These are phyloP conservation scores for Watsonalla binaria DNA, from an alignment of 2,888 invertebrate genomes.

Conservation along the genomic window DNA sequence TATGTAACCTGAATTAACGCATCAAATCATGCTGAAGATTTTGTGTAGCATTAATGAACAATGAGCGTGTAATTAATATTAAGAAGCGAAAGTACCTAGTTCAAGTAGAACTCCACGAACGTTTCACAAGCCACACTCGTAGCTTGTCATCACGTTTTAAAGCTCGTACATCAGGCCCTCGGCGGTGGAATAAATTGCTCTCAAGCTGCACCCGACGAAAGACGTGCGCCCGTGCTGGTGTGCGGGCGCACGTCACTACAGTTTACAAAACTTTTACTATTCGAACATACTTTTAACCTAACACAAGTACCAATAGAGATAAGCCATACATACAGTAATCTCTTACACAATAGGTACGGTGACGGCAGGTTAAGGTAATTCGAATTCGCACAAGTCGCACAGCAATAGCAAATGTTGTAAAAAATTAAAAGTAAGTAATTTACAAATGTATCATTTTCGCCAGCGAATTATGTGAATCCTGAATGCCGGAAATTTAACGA, in stretches of 20 bases:
- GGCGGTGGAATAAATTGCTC: slow-evolving; percentile 60
- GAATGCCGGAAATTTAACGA: slow-evolving; percentile 61
- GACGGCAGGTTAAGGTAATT: slow-evolving; percentile 11
- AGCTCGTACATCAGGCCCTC: slow-evolving; percentile 55
- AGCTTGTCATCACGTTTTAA: slow-evolving; percentile 57
- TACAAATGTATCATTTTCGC: slow-evolving; percentile 35
- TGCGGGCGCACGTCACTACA: slow-evolving; percentile 21
- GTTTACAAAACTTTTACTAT: slow-evolving; percentile 41
- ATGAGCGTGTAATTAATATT: not conserved
- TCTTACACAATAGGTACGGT: not conserved
- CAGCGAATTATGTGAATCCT: slow-evolving; percentile 72
- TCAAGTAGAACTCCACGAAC: slow-evolving; percentile 7
- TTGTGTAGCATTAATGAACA: no score
- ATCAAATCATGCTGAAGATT: not conserved
- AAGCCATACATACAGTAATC: not conserved
- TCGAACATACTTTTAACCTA: slow-evolving; percentile 51
- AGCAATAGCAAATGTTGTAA: slow-evolving; percentile 32
- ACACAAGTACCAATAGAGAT: slow-evolving; percentile 37
- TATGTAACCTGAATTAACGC: not conserved
- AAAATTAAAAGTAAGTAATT: slow-evolving; percentile 20
- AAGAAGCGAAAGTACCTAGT: not conserved
- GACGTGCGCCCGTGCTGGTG: slow-evolving; percentile 41
- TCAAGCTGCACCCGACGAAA: slow-evolving; percentile 54
- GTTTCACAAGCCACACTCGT: slow-evolving; percentile 11
- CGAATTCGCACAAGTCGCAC: slow-evolving; percentile 61